These are phyloP conservation scores for Dasyornis broadbenti DNA, from an alignment of 2,113 vertebrate genomes.

Conservation along the genomic window DNA sequence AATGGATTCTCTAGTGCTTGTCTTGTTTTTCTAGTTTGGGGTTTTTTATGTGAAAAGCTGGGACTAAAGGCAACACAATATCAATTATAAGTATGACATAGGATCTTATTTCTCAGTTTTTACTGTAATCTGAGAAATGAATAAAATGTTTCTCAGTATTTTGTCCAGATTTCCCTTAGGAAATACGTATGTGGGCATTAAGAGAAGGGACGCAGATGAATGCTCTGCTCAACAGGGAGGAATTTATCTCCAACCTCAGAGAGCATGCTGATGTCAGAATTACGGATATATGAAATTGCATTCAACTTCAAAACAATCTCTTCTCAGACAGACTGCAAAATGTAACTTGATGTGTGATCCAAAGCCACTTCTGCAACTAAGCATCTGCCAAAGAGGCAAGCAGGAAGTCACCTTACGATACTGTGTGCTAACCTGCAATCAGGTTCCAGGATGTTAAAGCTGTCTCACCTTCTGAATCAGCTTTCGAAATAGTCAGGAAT, in stretches of 20 bases:
- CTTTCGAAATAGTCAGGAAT: neutral
- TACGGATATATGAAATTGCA: neutral
- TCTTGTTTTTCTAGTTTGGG: neutral
- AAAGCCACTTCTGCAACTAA: neutral
- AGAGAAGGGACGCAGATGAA: neutral
- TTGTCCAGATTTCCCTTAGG: neutral
- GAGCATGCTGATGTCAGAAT: neutral
- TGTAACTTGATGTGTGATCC: neutral
- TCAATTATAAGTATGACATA: neutral
- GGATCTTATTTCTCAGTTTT: neutral
- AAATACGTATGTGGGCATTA: neutral
- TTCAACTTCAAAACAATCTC: neutral
- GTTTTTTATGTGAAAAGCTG: neutral
- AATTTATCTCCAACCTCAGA: constrained; percentile 40
- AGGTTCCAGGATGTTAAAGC: neutral
- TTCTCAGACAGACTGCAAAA: neutral
- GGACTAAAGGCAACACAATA: neutral
- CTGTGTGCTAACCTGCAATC: neutral
- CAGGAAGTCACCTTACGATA: neutral
- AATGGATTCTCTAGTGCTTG: neutral
- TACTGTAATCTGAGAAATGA: constrained; percentile 39
- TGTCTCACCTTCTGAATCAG: neutral
- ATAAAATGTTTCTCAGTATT: neutral
- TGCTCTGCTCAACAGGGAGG: neutral
- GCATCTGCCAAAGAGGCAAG: neutral